These are phyloP conservation scores for Kradibia gibbosae DNA, from an alignment of 1,140 invertebrate genomes.

Conservation along the genomic window DNA sequence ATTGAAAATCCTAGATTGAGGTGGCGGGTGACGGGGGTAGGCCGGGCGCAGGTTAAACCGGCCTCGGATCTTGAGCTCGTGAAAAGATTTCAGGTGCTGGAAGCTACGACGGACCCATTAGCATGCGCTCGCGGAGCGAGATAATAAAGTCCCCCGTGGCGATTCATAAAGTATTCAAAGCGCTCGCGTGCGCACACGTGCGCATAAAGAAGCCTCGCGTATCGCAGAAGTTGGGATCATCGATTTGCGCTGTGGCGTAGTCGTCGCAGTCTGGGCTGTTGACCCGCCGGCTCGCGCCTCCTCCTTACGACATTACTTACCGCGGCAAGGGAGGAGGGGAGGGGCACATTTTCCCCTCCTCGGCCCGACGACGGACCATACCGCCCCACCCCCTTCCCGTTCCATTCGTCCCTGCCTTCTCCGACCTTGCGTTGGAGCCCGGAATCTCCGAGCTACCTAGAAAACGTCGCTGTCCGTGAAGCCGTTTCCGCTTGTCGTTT, in stretches of 20 bases:
- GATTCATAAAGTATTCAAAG: constrained; percentile 55
- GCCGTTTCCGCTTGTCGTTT: constrained; percentile 69
- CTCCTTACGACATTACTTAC: background rate
- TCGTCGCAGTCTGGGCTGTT: constrained; percentile 39
- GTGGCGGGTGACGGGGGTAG: too few relatives aligned
- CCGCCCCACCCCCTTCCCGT: too few relatives aligned
- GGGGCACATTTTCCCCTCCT: constrained; percentile 28
- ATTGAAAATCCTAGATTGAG: constrained; percentile 20
- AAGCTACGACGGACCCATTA: background rate
- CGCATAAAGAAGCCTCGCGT: background rate
- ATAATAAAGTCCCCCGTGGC: constrained; percentile 32
- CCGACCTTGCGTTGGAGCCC: constrained; percentile 44
- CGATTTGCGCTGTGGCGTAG: background rate
- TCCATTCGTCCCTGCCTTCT: constrained; percentile 36
- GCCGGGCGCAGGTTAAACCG: background rate
- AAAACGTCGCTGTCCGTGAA: constrained; percentile 34
- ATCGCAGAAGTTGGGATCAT: background rate
- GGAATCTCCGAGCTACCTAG: constrained; percentile 40
- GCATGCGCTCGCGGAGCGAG: background rate
- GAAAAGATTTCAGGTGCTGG: background rate
- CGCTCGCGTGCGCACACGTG: background rate
- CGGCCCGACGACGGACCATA: too few relatives aligned
- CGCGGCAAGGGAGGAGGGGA: background rate
- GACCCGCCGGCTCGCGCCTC: constrained; percentile 41
- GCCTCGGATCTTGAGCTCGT: background rate